Evolutionary conservation across 2,797 vertebrate genomes (phyloP).

Genomic region (Novumbra hubbsi): DNA sequence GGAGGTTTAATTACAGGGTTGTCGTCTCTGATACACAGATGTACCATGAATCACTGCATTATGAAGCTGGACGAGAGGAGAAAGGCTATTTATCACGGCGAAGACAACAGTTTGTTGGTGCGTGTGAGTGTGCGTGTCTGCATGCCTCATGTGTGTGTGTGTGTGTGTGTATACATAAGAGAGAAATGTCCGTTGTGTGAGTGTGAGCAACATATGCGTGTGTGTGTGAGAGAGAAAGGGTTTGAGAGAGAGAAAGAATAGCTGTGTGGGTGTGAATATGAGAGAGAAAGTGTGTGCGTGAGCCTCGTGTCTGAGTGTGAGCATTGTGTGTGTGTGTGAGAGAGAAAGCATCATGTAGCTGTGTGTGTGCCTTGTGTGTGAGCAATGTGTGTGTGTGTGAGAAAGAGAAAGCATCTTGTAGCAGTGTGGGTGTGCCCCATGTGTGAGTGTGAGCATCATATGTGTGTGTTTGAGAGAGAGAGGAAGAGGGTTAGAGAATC

Average conservation of each 20-base stretch:
- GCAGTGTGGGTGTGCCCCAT: too few relatives aligned
- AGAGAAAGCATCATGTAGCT: too few relatives aligned
- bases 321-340: not conserved
- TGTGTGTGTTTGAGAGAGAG: too few relatives aligned
- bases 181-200: too few relatives aligned
- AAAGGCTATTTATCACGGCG: too few relatives aligned
- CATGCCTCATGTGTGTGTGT: not conserved
- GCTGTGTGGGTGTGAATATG: not conserved
- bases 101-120: not conserved
- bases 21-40: not conserved
- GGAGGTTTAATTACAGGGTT: slow-evolving; percentile 12
- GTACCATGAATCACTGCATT: slow-evolving; percentile 6
- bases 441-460: too few relatives aligned
- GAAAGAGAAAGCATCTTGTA: too few relatives aligned
- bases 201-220: not conserved
- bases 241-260: not conserved
- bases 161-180: too few relatives aligned
- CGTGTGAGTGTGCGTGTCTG: not conserved
- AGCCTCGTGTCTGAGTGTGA: not conserved
- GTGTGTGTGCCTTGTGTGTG: too few relatives aligned
- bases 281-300: not conserved
- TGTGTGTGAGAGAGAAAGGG: not conserved
- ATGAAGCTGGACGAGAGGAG: not conserved
- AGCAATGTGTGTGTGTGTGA: too few relatives aligned
- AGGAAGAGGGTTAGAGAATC: too few relatives aligned